Percentiles rank a stretch among this genome's conserved stretches.
phyloP scores from a whole-genome alignment of 2,888 invertebrate species.

The Melanostoma mellinum region DNA sequence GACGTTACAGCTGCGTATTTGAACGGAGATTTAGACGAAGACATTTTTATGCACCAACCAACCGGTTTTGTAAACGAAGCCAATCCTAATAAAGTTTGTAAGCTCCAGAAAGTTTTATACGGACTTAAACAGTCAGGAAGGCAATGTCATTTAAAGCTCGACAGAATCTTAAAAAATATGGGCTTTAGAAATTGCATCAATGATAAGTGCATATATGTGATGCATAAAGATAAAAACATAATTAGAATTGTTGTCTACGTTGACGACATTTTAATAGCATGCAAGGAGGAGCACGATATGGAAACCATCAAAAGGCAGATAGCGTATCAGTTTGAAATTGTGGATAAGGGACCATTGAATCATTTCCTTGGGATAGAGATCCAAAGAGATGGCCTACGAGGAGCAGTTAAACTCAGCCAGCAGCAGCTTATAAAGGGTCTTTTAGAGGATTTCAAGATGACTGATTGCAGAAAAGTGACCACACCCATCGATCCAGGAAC shows the following conservation, averaged over 20 bases:
- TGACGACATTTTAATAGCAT: not conserved
- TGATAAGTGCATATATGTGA: slow-evolving; percentile 7
- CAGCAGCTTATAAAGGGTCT: not conserved
- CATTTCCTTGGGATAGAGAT: slow-evolving; percentile 15
- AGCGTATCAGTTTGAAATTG: not conserved
- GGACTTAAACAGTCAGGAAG: slow-evolving; percentile 28
- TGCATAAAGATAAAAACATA: not conserved
- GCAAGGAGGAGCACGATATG: not conserved
- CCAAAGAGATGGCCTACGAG: slow-evolving; percentile 10
- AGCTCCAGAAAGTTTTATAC: slow-evolving; percentile 1
- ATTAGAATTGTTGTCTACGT: no score
- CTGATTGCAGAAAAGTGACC: not conserved
- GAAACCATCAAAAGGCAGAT: slow-evolving; percentile 10
- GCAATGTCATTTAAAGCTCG: slow-evolving; percentile 8
- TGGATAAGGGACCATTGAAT: slow-evolving; percentile 14
- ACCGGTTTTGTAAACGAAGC: not conserved
- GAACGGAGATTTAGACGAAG: slow-evolving; percentile 19
- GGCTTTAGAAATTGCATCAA: no score
- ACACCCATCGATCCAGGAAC: slow-evolving; percentile 13
- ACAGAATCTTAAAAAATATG: not conserved
- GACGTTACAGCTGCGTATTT: slow-evolving; percentile 1
- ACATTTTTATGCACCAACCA: slow-evolving; percentile 28
- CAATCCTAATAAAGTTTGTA: slow-evolving; percentile 19
- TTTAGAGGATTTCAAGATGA: slow-evolving; percentile 1
- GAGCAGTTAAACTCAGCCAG: slow-evolving; percentile 4